phyloP scores from a whole-genome alignment of 2,888 invertebrate genomes.

The Chrysolina americana region DNA sequence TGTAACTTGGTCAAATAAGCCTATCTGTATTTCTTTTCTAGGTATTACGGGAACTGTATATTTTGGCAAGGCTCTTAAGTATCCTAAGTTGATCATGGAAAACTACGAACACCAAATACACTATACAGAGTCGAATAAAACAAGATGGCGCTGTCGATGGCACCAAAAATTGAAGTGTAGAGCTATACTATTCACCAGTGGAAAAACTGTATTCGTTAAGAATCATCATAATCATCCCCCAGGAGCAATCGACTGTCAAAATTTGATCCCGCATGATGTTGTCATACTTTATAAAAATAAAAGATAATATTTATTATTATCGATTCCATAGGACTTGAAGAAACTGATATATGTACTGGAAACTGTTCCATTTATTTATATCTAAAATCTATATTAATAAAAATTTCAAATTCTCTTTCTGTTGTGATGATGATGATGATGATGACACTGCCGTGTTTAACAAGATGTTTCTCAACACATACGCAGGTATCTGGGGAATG shows the following conservation, averaged over 20 bases:
- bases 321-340: no score
- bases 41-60: slow-evolving; percentile 38
- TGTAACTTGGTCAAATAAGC: no score
- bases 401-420: no score
- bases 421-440: no score
- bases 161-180: slow-evolving; percentile 56
- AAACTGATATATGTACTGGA: no score
- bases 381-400: no score
- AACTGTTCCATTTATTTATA: no score
- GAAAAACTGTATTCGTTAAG: slow-evolving; percentile 46
- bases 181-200: slow-evolving; percentile 51
- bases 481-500: no score
- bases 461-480: no score
- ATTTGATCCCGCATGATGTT: slow-evolving; percentile 23
- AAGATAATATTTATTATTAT: not conserved
- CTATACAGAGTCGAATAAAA: slow-evolving; percentile 47
- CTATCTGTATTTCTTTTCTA: slow-evolving; percentile 27
- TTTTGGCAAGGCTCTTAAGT: slow-evolving; percentile 52
- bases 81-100: slow-evolving; percentile 57
- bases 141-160: slow-evolving; percentile 57
- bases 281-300: slow-evolving; percentile 11
- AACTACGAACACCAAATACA: slow-evolving; percentile 54
- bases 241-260: slow-evolving; percentile 26
- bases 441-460: no score
- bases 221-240: slow-evolving; percentile 36